These are phyloP conservation scores for Galagoides demidoff DNA, from an alignment of 2,797 vertebrate genomes.

Conservation along the genomic window DNA sequence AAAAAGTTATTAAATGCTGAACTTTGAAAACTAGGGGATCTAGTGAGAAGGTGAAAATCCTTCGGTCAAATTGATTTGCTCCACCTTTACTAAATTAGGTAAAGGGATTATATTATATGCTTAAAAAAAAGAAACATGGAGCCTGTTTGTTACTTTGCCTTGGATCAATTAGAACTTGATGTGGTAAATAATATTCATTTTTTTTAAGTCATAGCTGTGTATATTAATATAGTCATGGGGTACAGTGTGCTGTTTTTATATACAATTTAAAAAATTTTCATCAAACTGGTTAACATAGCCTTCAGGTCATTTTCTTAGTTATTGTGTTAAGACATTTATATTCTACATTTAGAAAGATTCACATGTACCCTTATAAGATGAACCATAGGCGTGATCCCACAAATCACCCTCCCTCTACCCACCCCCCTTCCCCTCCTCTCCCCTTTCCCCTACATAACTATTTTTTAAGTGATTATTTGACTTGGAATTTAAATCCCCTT, in stretches of 20 bases:
- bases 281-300: too few species aligned
- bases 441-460: neutral
- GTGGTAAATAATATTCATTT: neutral
- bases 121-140: neutral
- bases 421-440: too few species aligned
- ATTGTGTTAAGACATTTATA: too few species aligned
- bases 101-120: neutral
- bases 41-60: conserved; percentile 20
- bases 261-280: too few species aligned
- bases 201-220: too few species aligned
- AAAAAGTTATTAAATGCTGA: neutral
- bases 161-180: neutral
- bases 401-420: too few species aligned
- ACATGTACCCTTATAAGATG: too few species aligned
- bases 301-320: too few species aligned
- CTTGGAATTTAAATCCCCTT: neutral
- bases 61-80: neutral
- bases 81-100: neutral
- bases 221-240: too few species aligned
- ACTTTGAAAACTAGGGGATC: neutral
- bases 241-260: too few species aligned
- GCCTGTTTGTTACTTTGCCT: neutral
- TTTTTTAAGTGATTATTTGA: neutral
- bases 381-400: too few species aligned
- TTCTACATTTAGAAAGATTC: too few species aligned